A percentile compares a stretch with the other conserved stretches of the same genome.
phyloP scores from a whole-genome alignment of 1,140 invertebrate species.

The Portunus trituberculatus region DNA sequence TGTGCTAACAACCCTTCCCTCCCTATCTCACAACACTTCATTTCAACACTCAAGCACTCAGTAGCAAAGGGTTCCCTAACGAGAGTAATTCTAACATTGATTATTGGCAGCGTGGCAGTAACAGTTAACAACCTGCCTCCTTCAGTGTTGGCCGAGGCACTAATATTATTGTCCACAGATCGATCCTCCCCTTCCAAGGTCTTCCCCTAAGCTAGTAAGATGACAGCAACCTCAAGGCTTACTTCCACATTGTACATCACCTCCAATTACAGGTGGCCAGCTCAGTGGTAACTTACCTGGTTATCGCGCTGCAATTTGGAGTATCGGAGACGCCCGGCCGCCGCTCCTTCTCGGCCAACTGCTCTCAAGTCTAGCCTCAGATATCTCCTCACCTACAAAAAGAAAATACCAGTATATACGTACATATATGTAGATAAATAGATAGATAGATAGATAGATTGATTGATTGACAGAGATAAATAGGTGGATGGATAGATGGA shows the following conservation, averaged over 20 bases:
- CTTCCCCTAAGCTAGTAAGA: neutral
- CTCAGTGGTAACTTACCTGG: constrained; percentile 60
- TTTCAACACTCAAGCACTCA: neutral
- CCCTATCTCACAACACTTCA: neutral
- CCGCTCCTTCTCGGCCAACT: neutral
- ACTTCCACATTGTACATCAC: neutral
- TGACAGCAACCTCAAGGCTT: neutral
- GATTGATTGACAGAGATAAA: too few species aligned
- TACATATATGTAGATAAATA: too few species aligned
- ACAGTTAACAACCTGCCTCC: neutral
- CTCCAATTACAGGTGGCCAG: constrained; percentile 49
- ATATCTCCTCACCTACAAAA: neutral
- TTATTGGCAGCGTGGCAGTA: neutral
- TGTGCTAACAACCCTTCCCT: too few species aligned
- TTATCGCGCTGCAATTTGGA: constrained; percentile 59
- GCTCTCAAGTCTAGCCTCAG: neutral
- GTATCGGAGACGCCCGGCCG: constrained; percentile 30
- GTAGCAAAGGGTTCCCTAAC: neutral
- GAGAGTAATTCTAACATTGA: neutral
- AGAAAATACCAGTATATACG: too few species aligned
- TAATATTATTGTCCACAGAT: neutral
- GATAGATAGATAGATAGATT: too few species aligned
- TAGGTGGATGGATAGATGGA: too few species aligned
- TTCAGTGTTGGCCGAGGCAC: neutral
- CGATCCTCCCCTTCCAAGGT: neutral